Evolutionary conservation across 2,797 vertebrate genomes (phyloP).

Genomic region (Podargus strigoides): DNA sequence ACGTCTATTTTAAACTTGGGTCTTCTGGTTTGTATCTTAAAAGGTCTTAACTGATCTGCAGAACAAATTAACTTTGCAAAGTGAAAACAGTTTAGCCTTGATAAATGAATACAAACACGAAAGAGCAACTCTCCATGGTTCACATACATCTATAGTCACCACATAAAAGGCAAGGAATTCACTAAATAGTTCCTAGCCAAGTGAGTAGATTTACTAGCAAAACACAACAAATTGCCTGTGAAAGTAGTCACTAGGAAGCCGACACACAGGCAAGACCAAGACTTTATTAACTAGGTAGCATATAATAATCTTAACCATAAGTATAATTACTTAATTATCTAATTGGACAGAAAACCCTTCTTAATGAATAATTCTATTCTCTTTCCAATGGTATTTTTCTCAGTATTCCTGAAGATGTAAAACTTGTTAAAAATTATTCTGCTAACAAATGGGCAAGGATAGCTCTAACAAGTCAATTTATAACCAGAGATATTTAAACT

Average conservation of each 20-base stretch:
- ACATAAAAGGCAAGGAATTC: constrained; percentile 4
- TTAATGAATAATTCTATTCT: not conserved
- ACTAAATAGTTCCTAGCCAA: not conserved
- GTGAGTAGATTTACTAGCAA: not conserved
- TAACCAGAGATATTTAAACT: not conserved
- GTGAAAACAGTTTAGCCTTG: constrained; percentile 33
- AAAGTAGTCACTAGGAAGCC: not conserved
- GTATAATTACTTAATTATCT: not conserved
- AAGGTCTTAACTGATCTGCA: constrained; percentile 41
- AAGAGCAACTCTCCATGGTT: not conserved
- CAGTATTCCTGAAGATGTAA: not conserved
- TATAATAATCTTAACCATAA: not conserved
- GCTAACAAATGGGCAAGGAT: not conserved
- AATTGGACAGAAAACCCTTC: not conserved
- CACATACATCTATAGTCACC: not conserved
- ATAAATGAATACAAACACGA: constrained; percentile 21
- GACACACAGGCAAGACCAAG: not conserved
- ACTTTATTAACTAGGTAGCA: not conserved
- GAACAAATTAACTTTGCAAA: constrained; percentile 40
- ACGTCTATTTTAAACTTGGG: constrained; percentile 51
- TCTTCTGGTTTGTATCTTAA: constrained; percentile 53
- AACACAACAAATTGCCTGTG: not conserved
- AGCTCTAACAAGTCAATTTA: not conserved
- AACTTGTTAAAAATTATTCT: not conserved
- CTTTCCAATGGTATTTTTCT: not conserved